Evolutionary conservation across 2,797 vertebrate genomes (phyloP).

Genomic region (Strix occidentalis): DNA sequence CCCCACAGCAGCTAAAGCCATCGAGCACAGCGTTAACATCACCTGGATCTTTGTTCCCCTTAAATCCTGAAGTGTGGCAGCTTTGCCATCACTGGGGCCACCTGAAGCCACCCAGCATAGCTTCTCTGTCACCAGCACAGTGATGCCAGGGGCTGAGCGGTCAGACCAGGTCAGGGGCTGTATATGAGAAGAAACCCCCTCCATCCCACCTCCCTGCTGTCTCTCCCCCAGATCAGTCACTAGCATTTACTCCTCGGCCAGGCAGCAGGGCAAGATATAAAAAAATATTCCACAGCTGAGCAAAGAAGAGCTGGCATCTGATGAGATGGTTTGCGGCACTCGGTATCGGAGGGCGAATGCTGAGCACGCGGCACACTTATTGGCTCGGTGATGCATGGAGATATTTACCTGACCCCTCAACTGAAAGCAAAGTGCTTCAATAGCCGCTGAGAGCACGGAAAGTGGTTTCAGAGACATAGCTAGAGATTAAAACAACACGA

Average conservation of each 20-base stretch:
- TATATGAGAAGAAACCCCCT: neutral
- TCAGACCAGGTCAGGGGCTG: neutral
- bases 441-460: neutral
- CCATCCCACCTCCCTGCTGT: neutral
- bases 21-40: fast-evolving
- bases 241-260: neutral
- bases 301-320: neutral
- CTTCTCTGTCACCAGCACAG: neutral
- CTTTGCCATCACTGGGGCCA: neutral
- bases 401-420: neutral
- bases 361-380: neutral
- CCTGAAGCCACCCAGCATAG: neutral
- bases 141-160: neutral
- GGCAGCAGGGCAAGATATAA: neutral
- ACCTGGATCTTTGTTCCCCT: neutral
- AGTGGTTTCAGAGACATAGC: neutral
- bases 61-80: neutral
- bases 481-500: neutral
- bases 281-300: neutral
- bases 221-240: neutral
- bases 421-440: neutral
- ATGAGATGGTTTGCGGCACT: neutral
- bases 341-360: fast-evolving
- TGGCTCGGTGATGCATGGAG: neutral
- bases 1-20: neutral